Evolutionary conservation across 2,797 vertebrate species (phyloP).

Genomic region (Lophius americanus): DNA sequence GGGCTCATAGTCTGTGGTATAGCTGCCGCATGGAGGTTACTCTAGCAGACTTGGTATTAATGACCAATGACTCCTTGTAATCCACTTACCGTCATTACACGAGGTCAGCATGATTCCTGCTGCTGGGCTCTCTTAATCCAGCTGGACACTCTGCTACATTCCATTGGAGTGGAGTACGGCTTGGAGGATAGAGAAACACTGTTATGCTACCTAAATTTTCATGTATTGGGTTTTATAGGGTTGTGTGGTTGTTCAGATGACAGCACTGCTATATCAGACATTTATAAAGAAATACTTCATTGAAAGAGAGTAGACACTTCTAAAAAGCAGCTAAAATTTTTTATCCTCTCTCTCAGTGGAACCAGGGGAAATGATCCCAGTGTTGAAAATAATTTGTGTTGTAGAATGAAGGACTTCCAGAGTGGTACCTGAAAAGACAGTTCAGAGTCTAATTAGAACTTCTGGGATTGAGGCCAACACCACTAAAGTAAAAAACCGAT

Average conservation of each 20-base stretch:
- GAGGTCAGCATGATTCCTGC: conserved; percentile 62
- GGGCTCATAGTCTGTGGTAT: conserved; percentile 49
- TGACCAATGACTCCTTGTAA: conserved; percentile 72
- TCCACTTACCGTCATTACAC: conserved; percentile 71
- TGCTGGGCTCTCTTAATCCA: conserved; percentile 58
- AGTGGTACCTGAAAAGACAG: conserved; percentile 50
- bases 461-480: conserved; percentile 50
- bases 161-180: conserved; percentile 48
- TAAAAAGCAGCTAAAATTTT: conserved; percentile 35
- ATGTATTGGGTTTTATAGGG: conserved; percentile 50
- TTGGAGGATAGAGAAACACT: conserved; percentile 53
- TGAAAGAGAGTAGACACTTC: conserved; percentile 37
- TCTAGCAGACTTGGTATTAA: conserved; percentile 62
- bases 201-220: conserved; percentile 63
- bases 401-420: conserved; percentile 43
- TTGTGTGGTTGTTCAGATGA: conserved; percentile 32
- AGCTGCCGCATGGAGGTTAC: conserved; percentile 60
- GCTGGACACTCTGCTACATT: conserved; percentile 61
- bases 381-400: conserved; percentile 42
- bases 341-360: conserved; percentile 19
- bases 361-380: conserved; percentile 31
- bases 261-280: conserved; percentile 23
- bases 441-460: conserved; percentile 68
- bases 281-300: conserved; percentile 21
- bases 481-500: conserved; percentile 80